Evolutionary conservation across 1,140 invertebrate species (phyloP), one percentile per base, ranked within the genome.

Genomic region (Mactra quadrangularis): DNA sequence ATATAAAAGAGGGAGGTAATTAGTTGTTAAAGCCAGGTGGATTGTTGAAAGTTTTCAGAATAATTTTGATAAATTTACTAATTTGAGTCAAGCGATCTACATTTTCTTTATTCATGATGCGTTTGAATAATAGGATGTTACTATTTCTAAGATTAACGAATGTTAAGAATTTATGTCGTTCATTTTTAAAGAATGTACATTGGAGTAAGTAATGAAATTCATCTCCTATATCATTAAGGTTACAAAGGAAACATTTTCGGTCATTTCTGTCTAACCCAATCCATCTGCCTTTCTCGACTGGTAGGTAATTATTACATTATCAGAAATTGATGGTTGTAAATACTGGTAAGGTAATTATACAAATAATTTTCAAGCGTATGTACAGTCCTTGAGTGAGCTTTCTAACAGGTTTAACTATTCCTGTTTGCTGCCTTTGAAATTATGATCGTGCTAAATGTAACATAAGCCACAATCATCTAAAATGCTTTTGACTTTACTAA

Each of bases 121-220:
- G 6, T 41, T 41, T 6, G 38, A 41, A 41, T 7, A 6, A 41
- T 41, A 41, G 15, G 15, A 41, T 41, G 15, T 41, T 41, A 15
- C 6, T 41, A 7, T 15, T 6, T 7, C 38, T 41, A 15, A 41
- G 38, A 41, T 41, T 41, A 41, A 15, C 38, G 15, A 41, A 41
- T 7, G 38, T 7, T 41, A 41, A 41, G 6, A 45, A 35, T 45
- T 6, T 2, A 3, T 29, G 38, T 25, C 62, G 6, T 6, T 17
- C 17, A 3, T 11, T 45, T 22, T 0, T 22, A 27, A 72, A 72
- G 22, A 50, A 41, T 3, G 17, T 52, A 41, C 52, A 74, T 74
- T 47, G 38, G 57, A 74, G 53, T 19, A 60, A 22, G 29, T 45
- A 75, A 41, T 75, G 72, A n/a, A 60, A 41, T 62, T 75, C 53